phyloP scores from a whole-genome alignment of 2,888 invertebrate genomes.

The Eilema griseolum region DNA sequence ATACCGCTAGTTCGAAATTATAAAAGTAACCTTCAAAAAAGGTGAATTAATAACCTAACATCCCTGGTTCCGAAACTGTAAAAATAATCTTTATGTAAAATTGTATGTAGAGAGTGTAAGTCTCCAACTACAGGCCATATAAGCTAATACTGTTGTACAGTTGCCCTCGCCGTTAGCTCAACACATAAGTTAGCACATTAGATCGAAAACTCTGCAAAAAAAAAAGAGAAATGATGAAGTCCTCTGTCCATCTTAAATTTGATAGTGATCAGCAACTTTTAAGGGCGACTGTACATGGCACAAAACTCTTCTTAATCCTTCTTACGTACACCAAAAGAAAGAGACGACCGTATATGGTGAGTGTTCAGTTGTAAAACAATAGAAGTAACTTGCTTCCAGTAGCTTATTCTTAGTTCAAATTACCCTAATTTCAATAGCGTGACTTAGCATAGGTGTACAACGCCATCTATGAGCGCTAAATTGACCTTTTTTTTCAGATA shows the following conservation, averaged over 20 bases:
- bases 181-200: neutral
- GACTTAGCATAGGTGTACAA: neutral
- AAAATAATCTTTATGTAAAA: neutral
- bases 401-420: too few relatives aligned
- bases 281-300: neutral
- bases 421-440: neutral
- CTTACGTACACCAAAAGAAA: neutral
- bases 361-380: neutral
- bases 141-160: neutral
- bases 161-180: neutral
- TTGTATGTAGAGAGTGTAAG: neutral
- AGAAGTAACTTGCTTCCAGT: neutral
- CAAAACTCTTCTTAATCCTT: neutral
- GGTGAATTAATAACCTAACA: slow-evolving; percentile 5
- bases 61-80: slow-evolving; percentile 9
- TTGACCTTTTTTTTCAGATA: neutral
- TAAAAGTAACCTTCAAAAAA: neutral
- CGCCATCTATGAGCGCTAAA: neutral
- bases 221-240: neutral
- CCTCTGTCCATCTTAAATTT: neutral
- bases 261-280: neutral
- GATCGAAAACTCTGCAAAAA: neutral
- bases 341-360: neutral
- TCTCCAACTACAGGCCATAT: neutral
- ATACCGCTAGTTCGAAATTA: too few relatives aligned